Evolutionary conservation across 2,113 vertebrate genomes (phyloP).

Genomic region (Gallinago paraguaiae): DNA sequence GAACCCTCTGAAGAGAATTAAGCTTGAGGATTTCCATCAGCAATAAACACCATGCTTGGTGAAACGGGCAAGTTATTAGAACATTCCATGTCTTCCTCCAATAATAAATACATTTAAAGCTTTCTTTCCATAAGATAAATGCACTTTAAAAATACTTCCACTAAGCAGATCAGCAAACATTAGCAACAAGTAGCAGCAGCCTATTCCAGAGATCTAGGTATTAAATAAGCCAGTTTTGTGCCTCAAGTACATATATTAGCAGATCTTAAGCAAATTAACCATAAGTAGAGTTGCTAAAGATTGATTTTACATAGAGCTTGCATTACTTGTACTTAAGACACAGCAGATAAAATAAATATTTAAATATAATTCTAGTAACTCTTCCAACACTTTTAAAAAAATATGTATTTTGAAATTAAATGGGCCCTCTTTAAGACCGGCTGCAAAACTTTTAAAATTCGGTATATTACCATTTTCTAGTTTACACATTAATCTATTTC

Average conservation of each 20-base stretch:
- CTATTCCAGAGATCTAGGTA: not conserved
- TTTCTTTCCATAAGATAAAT: not conserved
- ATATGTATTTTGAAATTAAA: not conserved
- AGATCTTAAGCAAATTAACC: not conserved
- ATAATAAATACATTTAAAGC: not conserved
- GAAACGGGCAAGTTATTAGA: not conserved
- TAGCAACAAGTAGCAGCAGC: not conserved
- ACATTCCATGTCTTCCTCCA: not conserved
- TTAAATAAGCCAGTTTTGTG: not conserved
- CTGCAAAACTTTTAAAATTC: not conserved
- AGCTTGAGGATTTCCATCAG: slow-evolving; percentile 33
- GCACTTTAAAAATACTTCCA: not conserved
- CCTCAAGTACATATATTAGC: not conserved
- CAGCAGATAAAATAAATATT: not conserved
- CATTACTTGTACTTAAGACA: not conserved
- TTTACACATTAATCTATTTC: not conserved
- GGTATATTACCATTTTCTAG: not conserved
- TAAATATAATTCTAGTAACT: not conserved
- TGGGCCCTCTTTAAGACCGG: not conserved
- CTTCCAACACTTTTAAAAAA: not conserved
- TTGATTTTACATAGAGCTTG: not conserved
- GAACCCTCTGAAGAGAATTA: slow-evolving; percentile 24
- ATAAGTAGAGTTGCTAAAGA: not conserved
- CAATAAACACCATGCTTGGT: slow-evolving; percentile 15
- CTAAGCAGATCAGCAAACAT: not conserved